Base-by-base conservation (phyloP, 2,888 invertebrate genomes). In the Folsomia manolachei region DNA sequence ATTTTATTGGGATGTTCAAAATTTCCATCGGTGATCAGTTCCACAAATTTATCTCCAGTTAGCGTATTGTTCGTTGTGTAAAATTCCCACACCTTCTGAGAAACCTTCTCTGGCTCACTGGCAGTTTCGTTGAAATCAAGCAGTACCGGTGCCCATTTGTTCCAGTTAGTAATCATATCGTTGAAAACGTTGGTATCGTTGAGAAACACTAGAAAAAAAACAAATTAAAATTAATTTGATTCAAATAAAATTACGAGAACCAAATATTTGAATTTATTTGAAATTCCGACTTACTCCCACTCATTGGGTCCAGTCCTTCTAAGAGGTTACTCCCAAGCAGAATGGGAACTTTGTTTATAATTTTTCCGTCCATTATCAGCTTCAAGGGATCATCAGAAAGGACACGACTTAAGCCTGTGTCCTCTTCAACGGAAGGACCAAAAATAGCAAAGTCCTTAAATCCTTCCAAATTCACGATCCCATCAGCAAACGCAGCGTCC, bases 381-480 rank as follows among this genome's bases (percentile, higher is more conserved):
- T 39, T 14, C 7, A 39, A 39, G 7, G 39, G 39, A 39, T 39
- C 7, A 4, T 39, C 14, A 9, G 39, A 14, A 39, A 39, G 39
- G 14, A 39, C 14, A 9, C 39, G 7, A 39, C 39, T 14, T 39
- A n/a, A n/a, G n/a, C n/a, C n/a, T n/a, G n/a, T n/a, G n/a, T 72
- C n/a, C 0, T 56, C 66, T 21, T 78, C 77, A n/a, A 77, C 67
- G 9, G 75, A 74, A 1, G 79, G 79, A 1, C 73, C 77, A 24
- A 75, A 75, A 25, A 51, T 52, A 1, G 70, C 69, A 25, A 69
- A 26, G 2, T 68, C 67, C 19, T 71, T 71, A 25, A 70, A 71
- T 14, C 7, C 39, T 14, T 4, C 4, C 7, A 39, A 39, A 39
- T 39, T 14, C 14, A 14, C 14, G 7, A 39, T 39, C 7, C 14